phyloP scores from a whole-genome alignment of 2,888 invertebrate species.

The Cephus pulcher region DNA sequence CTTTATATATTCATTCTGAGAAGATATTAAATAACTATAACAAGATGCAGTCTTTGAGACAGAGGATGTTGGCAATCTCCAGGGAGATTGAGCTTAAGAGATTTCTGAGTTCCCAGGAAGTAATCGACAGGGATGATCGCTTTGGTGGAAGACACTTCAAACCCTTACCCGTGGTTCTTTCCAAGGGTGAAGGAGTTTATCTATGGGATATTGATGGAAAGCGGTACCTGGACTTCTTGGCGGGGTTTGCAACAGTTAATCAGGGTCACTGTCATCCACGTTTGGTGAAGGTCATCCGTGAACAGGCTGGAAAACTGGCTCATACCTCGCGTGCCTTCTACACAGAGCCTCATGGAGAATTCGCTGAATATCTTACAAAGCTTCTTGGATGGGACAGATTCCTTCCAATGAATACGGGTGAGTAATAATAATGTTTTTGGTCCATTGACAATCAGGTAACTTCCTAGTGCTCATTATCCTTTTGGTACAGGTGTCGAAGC shows the following conservation, averaged over 20 bases:
- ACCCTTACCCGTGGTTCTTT: slow-evolving; percentile 77
- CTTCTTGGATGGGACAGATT: slow-evolving; percentile 82
- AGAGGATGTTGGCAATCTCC: slow-evolving; percentile 20
- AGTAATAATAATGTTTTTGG: slow-evolving; percentile 17
- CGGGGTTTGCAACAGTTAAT: slow-evolving; percentile 85
- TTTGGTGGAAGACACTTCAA: slow-evolving; percentile 81
- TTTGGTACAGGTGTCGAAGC: slow-evolving; percentile 77
- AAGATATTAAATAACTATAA: slow-evolving; percentile 17
- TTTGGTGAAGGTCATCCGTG: slow-evolving; percentile 72
- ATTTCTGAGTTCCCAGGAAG: slow-evolving; percentile 44
- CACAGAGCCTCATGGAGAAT: slow-evolving; percentile 79
- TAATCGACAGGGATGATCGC: slow-evolving; percentile 71
- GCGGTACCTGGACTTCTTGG: slow-evolving; percentile 82
- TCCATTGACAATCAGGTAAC: neutral
- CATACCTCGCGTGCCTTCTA: slow-evolving; percentile 85
- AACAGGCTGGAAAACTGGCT: slow-evolving; percentile 73
- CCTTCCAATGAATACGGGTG: slow-evolving; percentile 85
- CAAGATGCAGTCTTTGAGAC: slow-evolving; percentile 41
- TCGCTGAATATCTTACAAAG: slow-evolving; percentile 77
- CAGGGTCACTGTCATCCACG: slow-evolving; percentile 85
- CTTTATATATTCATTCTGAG: neutral
- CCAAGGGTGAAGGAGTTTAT: slow-evolving; percentile 75
- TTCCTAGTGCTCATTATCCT: neutral
- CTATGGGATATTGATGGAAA: slow-evolving; percentile 87
- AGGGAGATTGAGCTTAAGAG: slow-evolving; percentile 29